These are phyloP conservation scores for Malacosoma neustria DNA, from an alignment of 2,888 invertebrate species.

Conservation along the genomic window DNA sequence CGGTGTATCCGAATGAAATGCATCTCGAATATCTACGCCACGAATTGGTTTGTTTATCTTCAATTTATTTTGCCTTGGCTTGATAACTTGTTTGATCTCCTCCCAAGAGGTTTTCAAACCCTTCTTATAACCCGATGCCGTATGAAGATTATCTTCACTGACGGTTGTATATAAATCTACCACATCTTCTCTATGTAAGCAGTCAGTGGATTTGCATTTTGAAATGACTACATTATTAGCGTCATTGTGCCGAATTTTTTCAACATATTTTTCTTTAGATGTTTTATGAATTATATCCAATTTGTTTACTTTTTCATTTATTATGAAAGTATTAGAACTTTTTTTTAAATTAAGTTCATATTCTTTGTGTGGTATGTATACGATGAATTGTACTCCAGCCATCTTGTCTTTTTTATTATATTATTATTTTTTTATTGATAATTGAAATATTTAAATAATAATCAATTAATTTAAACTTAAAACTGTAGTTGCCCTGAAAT, in stretches of 20 bases:
- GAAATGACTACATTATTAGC: constrained; percentile 16
- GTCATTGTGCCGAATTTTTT: constrained; percentile 18
- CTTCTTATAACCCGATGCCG: constrained; percentile 14
- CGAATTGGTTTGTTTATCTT: constrained; percentile 34
- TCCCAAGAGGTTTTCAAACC: constrained; percentile 32
- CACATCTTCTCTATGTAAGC: constrained; percentile 18
- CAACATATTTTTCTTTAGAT: too few species aligned
- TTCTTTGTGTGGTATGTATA: constrained; percentile 70
- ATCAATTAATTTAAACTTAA: too few species aligned
- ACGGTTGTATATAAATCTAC: constrained; percentile 24
- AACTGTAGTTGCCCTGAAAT: too few species aligned
- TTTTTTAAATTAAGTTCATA: constrained; percentile 49
- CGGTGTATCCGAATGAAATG: constrained; percentile 44
- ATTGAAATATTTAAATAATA: too few species aligned
- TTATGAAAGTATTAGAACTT: constrained; percentile 16
- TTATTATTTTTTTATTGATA: too few species aligned
- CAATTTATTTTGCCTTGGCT: constrained; percentile 32
- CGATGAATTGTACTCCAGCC: constrained; percentile 75
- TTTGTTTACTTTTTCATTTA: constrained; percentile 25
- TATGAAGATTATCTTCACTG: constrained; percentile 28
- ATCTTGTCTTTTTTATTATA: too few species aligned
- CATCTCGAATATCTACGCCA: constrained; percentile 30
- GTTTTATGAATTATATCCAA: too few species aligned
- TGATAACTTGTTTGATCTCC: constrained; percentile 36
- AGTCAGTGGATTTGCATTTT: constrained; percentile 33